These are phyloP conservation scores for Epizoanthus rinbou DNA, from an alignment of 92 coral and sea anemone species.

Conservation along the genomic window DNA sequence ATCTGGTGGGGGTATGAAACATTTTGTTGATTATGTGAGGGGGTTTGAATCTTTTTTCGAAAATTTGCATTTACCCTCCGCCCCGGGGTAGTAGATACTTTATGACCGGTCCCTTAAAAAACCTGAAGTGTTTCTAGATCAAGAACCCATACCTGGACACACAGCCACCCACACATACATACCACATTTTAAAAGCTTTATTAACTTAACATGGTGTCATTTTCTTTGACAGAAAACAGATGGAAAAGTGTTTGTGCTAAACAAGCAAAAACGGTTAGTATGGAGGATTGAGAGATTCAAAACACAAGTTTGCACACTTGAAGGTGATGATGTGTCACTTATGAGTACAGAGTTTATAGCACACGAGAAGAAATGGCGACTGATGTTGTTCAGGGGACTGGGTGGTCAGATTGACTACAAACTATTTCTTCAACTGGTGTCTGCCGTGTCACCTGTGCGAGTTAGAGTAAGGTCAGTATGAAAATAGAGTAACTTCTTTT, in stretches of 20 bases:
- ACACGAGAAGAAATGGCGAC: background rate
- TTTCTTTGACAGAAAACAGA: background rate
- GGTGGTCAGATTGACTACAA: background rate
- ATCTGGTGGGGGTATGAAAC: conserved; percentile 21
- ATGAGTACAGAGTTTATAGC: background rate
- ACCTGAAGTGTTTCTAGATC: too few species aligned
- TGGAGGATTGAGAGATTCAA: background rate
- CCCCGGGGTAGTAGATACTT: conserved; percentile 19
- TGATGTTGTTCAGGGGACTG: background rate
- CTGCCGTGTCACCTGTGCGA: background rate
- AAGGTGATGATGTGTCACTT: background rate
- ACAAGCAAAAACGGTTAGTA: background rate
- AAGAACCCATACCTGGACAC: too few species aligned
- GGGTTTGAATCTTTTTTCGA: background rate
- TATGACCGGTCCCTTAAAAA: conserved; percentile 15
- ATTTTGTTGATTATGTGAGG: background rate
- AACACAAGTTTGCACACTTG: background rate
- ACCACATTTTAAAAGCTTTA: too few species aligned
- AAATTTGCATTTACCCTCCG: conserved; percentile 1
- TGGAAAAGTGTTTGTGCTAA: background rate
- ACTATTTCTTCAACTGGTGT: background rate
- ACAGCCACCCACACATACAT: too few species aligned
- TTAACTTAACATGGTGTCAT: too few species aligned
- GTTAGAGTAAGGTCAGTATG: background rate
- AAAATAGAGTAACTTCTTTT: background rate